A percentile compares a stretch with the other conserved stretches of the same genome.
Conservation (phyloP, 37 sponge, comb jelly and placozoan species). For the Chondrilla cf. caribensis region DNA sequence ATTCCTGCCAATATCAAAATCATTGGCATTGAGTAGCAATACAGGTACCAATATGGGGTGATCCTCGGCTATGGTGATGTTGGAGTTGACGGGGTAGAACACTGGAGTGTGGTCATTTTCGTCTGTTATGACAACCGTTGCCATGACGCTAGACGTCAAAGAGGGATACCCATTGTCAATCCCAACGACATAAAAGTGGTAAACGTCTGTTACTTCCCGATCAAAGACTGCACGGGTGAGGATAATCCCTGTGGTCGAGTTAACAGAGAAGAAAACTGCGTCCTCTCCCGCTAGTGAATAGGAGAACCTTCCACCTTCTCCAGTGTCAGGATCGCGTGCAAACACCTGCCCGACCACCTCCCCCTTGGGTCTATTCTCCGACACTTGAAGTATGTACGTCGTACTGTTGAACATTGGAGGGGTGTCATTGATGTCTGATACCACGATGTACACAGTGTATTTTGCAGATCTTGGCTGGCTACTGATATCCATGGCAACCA, state of each 20-base stretch:
- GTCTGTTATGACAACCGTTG: background rate
- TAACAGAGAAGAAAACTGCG: slow-evolving; percentile 4
- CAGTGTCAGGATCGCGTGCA: background rate
- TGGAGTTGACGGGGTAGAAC: slow-evolving; percentile 14
- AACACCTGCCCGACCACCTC: background rate
- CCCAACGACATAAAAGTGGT: slow-evolving; percentile 19
- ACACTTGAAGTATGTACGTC: background rate
- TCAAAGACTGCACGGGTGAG: slow-evolving; percentile 17
- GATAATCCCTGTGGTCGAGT: slow-evolving; percentile 33
- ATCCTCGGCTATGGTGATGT: background rate
- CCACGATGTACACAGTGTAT: background rate
- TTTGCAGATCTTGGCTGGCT: background rate
- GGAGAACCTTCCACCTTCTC: background rate
- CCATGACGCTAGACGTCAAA: background rate
- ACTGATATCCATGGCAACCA: slow-evolving; percentile 30
- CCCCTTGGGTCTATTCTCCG: slow-evolving; percentile 32
- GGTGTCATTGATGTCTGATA: slow-evolving; percentile 67
- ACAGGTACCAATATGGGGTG: too few species aligned
- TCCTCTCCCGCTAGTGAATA: background rate
- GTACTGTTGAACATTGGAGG: slow-evolving; percentile 37
- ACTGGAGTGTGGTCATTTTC: slow-evolving; percentile 60
- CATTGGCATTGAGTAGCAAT: background rate
- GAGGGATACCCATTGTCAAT: slow-evolving; percentile 24
- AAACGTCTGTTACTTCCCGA: slow-evolving; percentile 14
- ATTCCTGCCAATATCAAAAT: background rate